Conservation (phyloP, 2,113 vertebrate genomes). For the Lamprotornis superbus region DNA sequence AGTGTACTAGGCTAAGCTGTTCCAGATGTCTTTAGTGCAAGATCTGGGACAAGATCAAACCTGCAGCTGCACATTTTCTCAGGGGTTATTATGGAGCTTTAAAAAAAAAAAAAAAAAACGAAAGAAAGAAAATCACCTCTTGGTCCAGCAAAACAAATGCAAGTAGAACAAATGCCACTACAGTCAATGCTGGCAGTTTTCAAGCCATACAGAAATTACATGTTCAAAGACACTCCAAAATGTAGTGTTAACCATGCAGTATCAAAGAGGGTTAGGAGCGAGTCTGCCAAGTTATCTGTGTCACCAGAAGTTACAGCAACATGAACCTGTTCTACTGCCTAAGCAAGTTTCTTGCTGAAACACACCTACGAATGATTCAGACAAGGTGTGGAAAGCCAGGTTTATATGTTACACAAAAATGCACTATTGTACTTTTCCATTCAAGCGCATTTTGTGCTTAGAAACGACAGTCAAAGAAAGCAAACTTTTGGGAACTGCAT, state of each 20-base stretch:
- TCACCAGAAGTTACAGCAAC: slow-evolving; percentile 61
- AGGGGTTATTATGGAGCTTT: slow-evolving; percentile 27
- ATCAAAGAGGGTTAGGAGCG: neutral
- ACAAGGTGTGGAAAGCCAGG: slow-evolving; percentile 52
- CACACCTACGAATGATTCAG: slow-evolving; percentile 56
- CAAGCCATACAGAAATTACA: neutral
- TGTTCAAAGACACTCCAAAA: neutral
- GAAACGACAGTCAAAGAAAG: neutral
- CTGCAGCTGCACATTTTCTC: slow-evolving; percentile 70
- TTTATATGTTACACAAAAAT: slow-evolving; percentile 46
- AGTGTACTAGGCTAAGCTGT: slow-evolving; percentile 49
- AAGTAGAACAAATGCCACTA: neutral
- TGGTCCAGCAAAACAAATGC: neutral
- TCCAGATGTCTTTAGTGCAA: slow-evolving; percentile 66
- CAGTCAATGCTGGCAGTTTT: neutral
- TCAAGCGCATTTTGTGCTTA: neutral
- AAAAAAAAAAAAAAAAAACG: neutral
- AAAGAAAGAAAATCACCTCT: neutral
- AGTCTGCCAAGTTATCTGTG: slow-evolving; percentile 23
- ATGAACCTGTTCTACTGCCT: slow-evolving; percentile 67
- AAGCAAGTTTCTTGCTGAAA: slow-evolving; percentile 42
- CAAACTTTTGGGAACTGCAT: neutral
- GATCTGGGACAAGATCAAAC: slow-evolving; percentile 82
- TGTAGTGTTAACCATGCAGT: neutral
- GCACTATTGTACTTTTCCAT: slow-evolving; percentile 62